These are phyloP conservation scores for Australoheros scitulus DNA, from an alignment of 2,113 vertebrate genomes.

Conservation along the genomic window DNA sequence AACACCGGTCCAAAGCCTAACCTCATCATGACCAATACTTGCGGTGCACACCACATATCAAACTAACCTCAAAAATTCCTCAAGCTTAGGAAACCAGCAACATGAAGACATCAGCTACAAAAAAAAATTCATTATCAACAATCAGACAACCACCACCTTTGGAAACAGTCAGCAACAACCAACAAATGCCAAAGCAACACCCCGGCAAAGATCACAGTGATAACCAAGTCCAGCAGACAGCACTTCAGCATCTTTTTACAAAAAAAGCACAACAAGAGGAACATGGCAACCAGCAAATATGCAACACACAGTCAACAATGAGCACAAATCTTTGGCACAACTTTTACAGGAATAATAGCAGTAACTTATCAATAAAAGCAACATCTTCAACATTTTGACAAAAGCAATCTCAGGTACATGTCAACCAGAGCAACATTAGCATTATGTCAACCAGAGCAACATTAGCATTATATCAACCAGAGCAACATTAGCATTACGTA, in stretches of 20 bases:
- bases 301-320: slow-evolving; percentile 31
- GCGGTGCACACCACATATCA: neutral
- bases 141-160: neutral
- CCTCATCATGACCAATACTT: neutral
- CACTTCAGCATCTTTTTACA: slow-evolving; percentile 14
- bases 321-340: slow-evolving; percentile 32
- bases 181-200: neutral
- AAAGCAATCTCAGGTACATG: slow-evolving; percentile 23
- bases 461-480: slow-evolving; percentile 26
- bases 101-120: neutral
- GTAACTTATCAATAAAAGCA: slow-evolving; percentile 11
- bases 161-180: neutral
- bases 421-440: slow-evolving; percentile 38
- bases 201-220: slow-evolving; percentile 2
- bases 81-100: neutral
- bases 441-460: slow-evolving; percentile 45
- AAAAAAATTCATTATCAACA: neutral
- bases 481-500: slow-evolving; percentile 33
- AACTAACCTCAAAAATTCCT: neutral
- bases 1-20: neutral
- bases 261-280: neutral
- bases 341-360: slow-evolving; percentile 10
- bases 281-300: slow-evolving; percentile 33
- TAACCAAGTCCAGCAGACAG: slow-evolving; percentile 18
- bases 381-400: slow-evolving; percentile 26